Evolutionary conservation across 2,797 vertebrate genomes (phyloP).

Genomic region (Cheirogaleus major): DNA sequence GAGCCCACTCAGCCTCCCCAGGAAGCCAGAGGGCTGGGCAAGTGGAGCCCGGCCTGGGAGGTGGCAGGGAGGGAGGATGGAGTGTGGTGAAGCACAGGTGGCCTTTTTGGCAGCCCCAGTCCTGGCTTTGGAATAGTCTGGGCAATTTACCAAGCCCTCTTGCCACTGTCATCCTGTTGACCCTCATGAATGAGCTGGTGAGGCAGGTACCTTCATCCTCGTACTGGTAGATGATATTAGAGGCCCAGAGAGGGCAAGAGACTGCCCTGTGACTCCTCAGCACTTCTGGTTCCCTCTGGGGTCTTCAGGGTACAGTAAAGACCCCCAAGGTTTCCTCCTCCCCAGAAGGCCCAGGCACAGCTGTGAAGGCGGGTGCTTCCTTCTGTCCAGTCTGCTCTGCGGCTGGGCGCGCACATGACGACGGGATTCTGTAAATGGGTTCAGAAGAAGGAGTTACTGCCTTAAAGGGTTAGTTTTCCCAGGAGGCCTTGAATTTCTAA

Average conservation of each 20-base stretch:
- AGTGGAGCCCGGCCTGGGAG: not conserved
- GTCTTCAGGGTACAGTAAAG: not conserved
- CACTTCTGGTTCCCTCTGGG: not conserved
- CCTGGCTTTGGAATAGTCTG: slow-evolving; percentile 41
- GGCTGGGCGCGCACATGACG: not conserved
- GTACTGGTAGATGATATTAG: not conserved
- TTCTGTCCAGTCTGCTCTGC: not conserved
- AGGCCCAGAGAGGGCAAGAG: not conserved
- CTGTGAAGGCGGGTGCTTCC: not conserved
- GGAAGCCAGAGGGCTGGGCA: slow-evolving; percentile 51
- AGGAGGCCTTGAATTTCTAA: not conserved
- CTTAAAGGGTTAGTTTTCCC: not conserved
- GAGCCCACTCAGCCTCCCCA: slow-evolving; percentile 52
- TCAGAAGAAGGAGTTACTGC: slow-evolving; percentile 8
- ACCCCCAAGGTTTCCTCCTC: not conserved
- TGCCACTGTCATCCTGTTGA: not conserved
- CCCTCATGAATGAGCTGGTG: not conserved
- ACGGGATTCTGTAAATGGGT: not conserved
- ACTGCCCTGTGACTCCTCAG: not conserved
- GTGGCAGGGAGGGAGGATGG: not conserved
- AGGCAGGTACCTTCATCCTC: not conserved
- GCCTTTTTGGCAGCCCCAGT: slow-evolving; percentile 53
- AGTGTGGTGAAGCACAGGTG: slow-evolving; percentile 56
- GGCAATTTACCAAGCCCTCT: not conserved
- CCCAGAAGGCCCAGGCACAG: not conserved